These are phyloP conservation scores for Drosophila robusta DNA, from an alignment of 2,888 invertebrate species.

Conservation along the genomic window DNA sequence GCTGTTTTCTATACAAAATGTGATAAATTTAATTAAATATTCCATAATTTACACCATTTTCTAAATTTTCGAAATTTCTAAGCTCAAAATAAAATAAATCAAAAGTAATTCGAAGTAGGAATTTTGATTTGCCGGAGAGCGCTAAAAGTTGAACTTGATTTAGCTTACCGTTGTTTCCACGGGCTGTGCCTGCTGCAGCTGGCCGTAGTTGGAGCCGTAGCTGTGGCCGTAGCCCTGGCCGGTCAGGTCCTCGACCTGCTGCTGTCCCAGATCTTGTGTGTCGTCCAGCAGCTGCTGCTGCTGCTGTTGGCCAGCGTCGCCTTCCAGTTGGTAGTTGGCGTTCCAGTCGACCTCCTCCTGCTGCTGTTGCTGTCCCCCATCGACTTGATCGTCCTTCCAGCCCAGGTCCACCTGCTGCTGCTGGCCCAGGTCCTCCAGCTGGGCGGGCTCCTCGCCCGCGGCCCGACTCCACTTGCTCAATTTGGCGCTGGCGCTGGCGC, in stretches of 20 bases:
- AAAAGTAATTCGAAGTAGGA: too few relatives aligned
- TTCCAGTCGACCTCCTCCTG: slow-evolving; percentile 34
- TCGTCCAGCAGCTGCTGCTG: slow-evolving; percentile 49
- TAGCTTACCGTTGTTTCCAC: slow-evolving; percentile 48
- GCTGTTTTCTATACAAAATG: too few relatives aligned
- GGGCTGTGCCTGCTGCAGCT: slow-evolving; percentile 34
- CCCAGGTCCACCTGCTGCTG: slow-evolving; percentile 48
- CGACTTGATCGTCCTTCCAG: slow-evolving; percentile 39
- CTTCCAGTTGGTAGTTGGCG: slow-evolving; percentile 29
- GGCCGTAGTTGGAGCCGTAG: slow-evolving; percentile 24
- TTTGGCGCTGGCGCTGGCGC: slow-evolving; percentile 52
- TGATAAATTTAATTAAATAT: too few relatives aligned
- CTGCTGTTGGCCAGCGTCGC: slow-evolving; percentile 47
- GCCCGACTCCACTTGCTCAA: slow-evolving; percentile 59
- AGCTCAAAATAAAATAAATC: too few relatives aligned
- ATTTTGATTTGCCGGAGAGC: too few relatives aligned
- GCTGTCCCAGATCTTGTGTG: slow-evolving; percentile 32
- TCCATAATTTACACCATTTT: too few relatives aligned
- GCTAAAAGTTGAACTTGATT: too few relatives aligned
- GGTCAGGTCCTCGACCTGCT: slow-evolving; percentile 54
- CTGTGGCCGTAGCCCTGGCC: slow-evolving; percentile 17
- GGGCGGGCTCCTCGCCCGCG: slow-evolving; percentile 55
- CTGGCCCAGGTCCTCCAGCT: slow-evolving; percentile 41
- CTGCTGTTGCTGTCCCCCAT: slow-evolving; percentile 52
- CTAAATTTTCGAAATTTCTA: too few relatives aligned